phyloP scores from a whole-genome alignment of 2,888 invertebrate species.

The Parascotia fuliginaria region DNA sequence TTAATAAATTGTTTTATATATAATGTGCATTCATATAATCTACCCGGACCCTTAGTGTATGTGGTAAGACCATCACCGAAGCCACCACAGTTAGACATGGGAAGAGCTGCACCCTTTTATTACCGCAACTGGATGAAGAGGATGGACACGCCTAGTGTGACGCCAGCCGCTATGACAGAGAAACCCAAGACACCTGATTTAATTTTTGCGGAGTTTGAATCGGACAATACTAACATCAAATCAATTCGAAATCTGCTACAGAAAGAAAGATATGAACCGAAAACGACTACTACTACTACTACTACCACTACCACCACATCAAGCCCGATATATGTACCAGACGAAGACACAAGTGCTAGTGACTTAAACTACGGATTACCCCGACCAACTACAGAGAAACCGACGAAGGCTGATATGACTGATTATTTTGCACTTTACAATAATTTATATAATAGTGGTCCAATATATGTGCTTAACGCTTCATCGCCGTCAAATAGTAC shows the following conservation, averaged over 20 bases:
- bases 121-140: slow-evolving; percentile 78
- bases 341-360: slow-evolving; percentile 52
- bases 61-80: slow-evolving; percentile 76
- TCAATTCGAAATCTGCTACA: slow-evolving; percentile 75
- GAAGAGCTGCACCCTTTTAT: slow-evolving; percentile 73
- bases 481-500: slow-evolving; percentile 52
- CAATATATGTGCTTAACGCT: slow-evolving; percentile 58
- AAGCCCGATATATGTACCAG: slow-evolving; percentile 70
- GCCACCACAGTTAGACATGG: slow-evolving; percentile 53
- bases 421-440: slow-evolving; percentile 69
- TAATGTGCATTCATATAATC: slow-evolving; percentile 52
- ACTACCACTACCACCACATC: slow-evolving; percentile 51
- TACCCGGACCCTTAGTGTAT: slow-evolving; percentile 73
- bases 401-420: slow-evolving; percentile 52
- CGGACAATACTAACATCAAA: slow-evolving; percentile 64
- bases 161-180: slow-evolving; percentile 52
- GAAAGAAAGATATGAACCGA: slow-evolving; percentile 60
- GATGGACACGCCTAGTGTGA: slow-evolving; percentile 64
- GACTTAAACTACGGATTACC: slow-evolving; percentile 53
- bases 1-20: slow-evolving; percentile 56
- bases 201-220: slow-evolving; percentile 80
- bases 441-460: slow-evolving; percentile 60
- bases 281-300: slow-evolving; percentile 48
- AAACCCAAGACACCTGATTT: slow-evolving; percentile 72
- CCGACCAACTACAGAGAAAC: slow-evolving; percentile 29